phyloP scores from a whole-genome alignment of 2,113 vertebrate genomes.

The Saccopteryx leptura region DNA sequence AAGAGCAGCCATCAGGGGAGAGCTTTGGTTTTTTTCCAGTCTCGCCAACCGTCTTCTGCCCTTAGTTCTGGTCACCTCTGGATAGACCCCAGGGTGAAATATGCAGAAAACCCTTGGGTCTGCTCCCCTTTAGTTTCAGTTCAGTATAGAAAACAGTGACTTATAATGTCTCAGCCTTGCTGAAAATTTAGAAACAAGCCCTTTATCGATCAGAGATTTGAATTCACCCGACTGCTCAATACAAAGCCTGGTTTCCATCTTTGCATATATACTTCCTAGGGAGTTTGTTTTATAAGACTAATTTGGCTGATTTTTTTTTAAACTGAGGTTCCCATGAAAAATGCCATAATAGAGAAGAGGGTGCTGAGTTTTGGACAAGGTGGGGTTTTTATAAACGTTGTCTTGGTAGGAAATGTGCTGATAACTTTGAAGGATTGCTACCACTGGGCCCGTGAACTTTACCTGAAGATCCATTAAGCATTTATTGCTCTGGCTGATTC shows the following conservation, averaged over 20 bases:
- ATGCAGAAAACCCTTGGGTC: background rate
- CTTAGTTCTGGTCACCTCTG: constrained; percentile 2
- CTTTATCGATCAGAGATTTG: constrained; percentile 11
- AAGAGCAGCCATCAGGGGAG: background rate
- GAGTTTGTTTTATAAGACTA: constrained; percentile 34
- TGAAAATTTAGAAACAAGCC: constrained; percentile 38
- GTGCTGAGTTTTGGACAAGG: constrained; percentile 21
- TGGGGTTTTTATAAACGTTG: background rate
- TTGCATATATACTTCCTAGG: constrained; percentile 21
- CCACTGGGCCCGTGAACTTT: background rate
- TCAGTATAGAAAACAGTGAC: background rate
- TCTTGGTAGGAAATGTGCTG: constrained; percentile 33
- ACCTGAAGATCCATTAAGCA: background rate
- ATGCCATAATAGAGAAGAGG: background rate
- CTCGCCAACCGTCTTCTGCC: background rate
- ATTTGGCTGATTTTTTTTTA: background rate
- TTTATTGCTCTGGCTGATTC: constrained; percentile 18
- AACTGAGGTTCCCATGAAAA: constrained; percentile 4
- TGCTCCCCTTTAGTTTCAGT: background rate
- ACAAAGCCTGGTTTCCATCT: constrained; percentile 34
- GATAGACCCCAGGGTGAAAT: background rate
- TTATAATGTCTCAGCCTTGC: background rate
- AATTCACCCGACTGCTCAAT: background rate
- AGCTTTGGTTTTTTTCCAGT: constrained; percentile 19
- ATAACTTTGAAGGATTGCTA: background rate